These are phyloP conservation scores for Meiosimyza decipiens DNA, from an alignment of 2,888 invertebrate genomes.

Conservation along the genomic window DNA sequence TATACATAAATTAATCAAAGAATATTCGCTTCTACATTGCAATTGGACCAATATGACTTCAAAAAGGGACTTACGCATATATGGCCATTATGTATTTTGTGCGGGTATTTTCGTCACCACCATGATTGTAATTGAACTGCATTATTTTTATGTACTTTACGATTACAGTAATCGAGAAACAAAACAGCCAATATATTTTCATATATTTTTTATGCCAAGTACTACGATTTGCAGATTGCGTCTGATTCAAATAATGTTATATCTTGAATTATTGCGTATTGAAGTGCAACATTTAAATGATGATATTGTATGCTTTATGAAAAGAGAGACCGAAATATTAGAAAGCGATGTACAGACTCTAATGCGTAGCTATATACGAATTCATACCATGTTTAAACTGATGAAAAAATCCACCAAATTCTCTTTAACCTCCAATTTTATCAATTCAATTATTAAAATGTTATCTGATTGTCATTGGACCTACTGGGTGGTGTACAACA, in stretches of 20 bases:
- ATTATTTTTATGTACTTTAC: conserved; percentile 32
- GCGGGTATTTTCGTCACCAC: conserved; percentile 13
- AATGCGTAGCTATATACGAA: conserved; percentile 13
- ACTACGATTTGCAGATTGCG: conserved; percentile 41
- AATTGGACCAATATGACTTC: conserved; percentile 31
- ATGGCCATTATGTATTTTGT: conserved; percentile 33
- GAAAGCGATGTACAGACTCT: neutral
- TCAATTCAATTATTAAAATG: conserved; percentile 42
- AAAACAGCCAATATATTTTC: conserved; percentile 30
- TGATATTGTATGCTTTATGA: conserved; percentile 34
- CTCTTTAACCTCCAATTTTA: conserved; percentile 40
- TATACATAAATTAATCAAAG: conserved; percentile 34
- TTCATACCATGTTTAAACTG: conserved; percentile 39
- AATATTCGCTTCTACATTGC: conserved; percentile 37
- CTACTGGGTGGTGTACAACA: conserved; percentile 45
- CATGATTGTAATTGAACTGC: conserved; percentile 33
- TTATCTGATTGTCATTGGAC: conserved; percentile 47
- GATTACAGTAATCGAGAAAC: neutral
- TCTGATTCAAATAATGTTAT: conserved; percentile 42
- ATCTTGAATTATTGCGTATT: conserved; percentile 41
- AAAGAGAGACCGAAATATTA: neutral
- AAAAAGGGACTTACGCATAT: conserved; percentile 28
- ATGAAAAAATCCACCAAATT: conserved; percentile 37
- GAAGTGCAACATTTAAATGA: conserved; percentile 42
- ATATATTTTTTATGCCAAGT: conserved; percentile 43